Conservation (phyloP, 2,797 vertebrate genomes). For the Sarcophilus harrisii region DNA sequence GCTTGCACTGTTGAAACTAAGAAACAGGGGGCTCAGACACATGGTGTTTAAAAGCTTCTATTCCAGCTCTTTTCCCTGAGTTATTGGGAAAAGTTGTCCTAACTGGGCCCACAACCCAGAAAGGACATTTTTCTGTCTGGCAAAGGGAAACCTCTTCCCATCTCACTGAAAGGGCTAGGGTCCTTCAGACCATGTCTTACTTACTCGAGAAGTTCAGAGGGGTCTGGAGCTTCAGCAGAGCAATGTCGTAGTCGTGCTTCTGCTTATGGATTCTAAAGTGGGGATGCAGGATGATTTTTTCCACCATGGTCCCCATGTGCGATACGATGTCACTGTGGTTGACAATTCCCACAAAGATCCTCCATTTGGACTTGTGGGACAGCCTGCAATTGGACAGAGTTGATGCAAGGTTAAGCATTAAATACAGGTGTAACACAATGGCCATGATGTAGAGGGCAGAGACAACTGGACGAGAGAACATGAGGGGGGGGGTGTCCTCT, state of each 20-base stretch:
- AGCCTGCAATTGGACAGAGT: conserved; percentile 86
- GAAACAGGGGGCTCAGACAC: not conserved
- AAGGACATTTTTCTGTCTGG: not conserved
- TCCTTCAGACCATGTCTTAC: conserved; percentile 56
- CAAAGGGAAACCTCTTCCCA: not conserved
- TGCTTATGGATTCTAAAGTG: conserved; percentile 87
- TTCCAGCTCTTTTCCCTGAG: not conserved
- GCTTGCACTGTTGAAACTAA: not conserved
- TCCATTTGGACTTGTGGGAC: conserved; percentile 89
- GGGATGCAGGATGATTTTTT: conserved; percentile 90
- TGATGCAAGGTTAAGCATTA: not conserved
- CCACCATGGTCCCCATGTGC: conserved; percentile 85
- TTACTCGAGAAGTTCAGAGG: conserved; percentile 92
- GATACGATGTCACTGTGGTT: conserved; percentile 82
- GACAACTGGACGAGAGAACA: not conserved
- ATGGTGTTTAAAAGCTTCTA: not conserved
- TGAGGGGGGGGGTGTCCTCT: too few species aligned
- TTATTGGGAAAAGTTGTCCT: not conserved
- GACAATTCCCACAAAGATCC: conserved; percentile 88
- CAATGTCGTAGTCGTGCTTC: conserved; percentile 92
- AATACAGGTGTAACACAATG: not conserved
- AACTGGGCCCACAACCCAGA: not conserved
- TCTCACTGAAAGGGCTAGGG: not conserved
- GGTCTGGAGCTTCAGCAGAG: conserved; percentile 89
- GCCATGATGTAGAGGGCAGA: not conserved